Evolutionary conservation across 1,140 invertebrate genomes (phyloP), one percentile per base, ranked within the genome.

Genomic region (Lerema accius): DNA sequence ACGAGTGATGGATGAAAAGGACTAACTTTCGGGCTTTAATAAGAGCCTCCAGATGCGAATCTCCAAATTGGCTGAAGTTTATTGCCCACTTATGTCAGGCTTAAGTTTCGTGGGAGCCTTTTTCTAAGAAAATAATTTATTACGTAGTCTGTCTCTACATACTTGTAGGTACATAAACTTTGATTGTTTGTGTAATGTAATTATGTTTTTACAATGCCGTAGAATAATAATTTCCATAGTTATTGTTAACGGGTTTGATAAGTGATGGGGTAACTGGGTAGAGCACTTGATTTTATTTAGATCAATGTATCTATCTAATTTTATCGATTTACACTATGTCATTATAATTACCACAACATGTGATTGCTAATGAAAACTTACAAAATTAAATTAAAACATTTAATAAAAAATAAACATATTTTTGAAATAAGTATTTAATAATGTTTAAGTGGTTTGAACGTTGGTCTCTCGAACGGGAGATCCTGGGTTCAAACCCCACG

Each of bases 1-100:
- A 90, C 80, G 84, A 86, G 85, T 90, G 88, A 90, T 90, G 88
- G 88, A 90, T 90, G 88, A 86, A 90, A 90, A 89, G 83, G 88
- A 89, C 88, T 90, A 90, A 90, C 87, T 89, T 90, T 90, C 86
- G 84, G 87, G 86, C 86, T 90, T 90, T 90, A 90, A 90, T 90
- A 90, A 87, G 86, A 87, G 76, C 84, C 86, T 89, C 87, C 87
- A 90, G 87, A 90, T 90, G 87, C 86, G 88, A 89, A 90, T 90
- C 88, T 90, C 85, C 81, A 90, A 90, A 90, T 90, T 89, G 88
- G 86, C 76, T 89, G 85, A 89, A 89, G 86, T 90, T 90, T 90
- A 90, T 90, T 90, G 88, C 88, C 84, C 88, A 90, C 88, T 90
- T 90, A 90, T 90, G 88, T 90, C 85, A 84, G 84, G 86, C 86